phyloP scores from a whole-genome alignment of 2,888 invertebrate genomes.

The Trichopria drosophilae region DNA sequence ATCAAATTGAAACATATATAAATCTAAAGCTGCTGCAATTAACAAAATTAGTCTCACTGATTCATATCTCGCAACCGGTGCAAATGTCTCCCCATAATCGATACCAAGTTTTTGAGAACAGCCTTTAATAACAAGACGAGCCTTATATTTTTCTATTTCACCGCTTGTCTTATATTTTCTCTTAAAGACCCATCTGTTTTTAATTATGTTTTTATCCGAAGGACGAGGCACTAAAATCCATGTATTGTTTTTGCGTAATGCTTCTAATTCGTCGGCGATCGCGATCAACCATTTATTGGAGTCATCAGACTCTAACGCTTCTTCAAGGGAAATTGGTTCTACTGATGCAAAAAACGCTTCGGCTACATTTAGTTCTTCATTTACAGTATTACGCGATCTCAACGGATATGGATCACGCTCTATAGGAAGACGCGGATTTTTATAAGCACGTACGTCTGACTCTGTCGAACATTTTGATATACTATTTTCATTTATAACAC shows the following conservation, averaged over 20 bases:
- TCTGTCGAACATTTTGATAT: no score
- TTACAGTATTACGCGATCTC: background rate
- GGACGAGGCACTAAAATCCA: slow-evolving; percentile 33
- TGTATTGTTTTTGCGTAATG: slow-evolving; percentile 31
- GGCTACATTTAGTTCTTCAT: slow-evolving; percentile 7
- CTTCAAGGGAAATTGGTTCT: no score
- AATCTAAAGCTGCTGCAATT: slow-evolving; percentile 16
- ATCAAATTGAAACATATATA: slow-evolving; percentile 31
- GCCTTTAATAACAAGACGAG: slow-evolving; percentile 37
- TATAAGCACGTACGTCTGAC: no score
- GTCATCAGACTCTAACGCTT: slow-evolving; percentile 19
- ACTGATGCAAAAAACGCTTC: no score
- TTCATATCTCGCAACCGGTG: slow-evolving; percentile 37
- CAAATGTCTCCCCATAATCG: slow-evolving; percentile 36
- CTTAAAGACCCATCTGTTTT: slow-evolving; percentile 34
- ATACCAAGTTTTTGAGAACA: slow-evolving; percentile 30
- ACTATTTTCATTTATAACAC: no score
- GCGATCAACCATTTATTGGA: slow-evolving; percentile 27
- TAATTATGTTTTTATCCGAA: slow-evolving; percentile 22
- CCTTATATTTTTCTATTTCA: slow-evolving; percentile 30
- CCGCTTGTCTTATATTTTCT: slow-evolving; percentile 29
- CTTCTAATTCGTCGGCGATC: slow-evolving; percentile 30
- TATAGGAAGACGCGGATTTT: no score
- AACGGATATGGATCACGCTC: slow-evolving; percentile 1
- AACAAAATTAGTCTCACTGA: no score